Conservation (phyloP, 2,888 invertebrate genomes). For the Arge pagana region DNA sequence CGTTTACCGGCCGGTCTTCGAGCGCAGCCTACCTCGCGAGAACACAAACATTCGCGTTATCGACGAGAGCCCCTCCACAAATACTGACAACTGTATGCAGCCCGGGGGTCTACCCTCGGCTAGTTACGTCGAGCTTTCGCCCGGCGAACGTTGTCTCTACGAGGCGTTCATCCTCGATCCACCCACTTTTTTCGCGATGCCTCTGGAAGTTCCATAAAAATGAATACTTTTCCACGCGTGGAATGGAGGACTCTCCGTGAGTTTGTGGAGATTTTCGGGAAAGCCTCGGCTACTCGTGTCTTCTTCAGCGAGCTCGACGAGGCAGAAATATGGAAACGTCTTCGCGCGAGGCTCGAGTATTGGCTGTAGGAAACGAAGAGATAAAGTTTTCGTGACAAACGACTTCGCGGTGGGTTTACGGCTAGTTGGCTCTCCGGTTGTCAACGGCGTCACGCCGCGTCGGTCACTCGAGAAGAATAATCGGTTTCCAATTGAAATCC, state of each 20-base stretch:
- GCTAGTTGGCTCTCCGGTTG: conserved; percentile 29
- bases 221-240: too few relatives aligned
- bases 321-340: conserved; percentile 3
- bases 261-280: too few relatives aligned
- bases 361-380: background rate
- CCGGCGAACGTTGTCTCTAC: background rate
- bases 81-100: conserved; percentile 48
- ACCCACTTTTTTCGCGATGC: too few relatives aligned
- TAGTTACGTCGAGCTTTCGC: conserved; percentile 4
- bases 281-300: too few relatives aligned
- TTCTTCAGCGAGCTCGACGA: background rate
- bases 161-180: background rate
- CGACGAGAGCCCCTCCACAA: conserved; percentile 49
- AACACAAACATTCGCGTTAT: conserved; percentile 41
- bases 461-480: conserved; percentile 55
- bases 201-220: too few relatives aligned
- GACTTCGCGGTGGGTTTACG: conserved; percentile 31
- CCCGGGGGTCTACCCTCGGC: conserved; percentile 38
- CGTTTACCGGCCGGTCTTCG: conserved; percentile 1
- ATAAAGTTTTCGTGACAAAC: conserved; percentile 38
- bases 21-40: background rate
- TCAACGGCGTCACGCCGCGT: conserved; percentile 29
- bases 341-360: background rate
- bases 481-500: conserved; percentile 58
- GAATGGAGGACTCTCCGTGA: too few relatives aligned